A percentile compares a stretch with the other conserved stretches of the same genome.
Conservation (phyloP, 2,797 vertebrate species). For the Heterohyrax brucei region DNA sequence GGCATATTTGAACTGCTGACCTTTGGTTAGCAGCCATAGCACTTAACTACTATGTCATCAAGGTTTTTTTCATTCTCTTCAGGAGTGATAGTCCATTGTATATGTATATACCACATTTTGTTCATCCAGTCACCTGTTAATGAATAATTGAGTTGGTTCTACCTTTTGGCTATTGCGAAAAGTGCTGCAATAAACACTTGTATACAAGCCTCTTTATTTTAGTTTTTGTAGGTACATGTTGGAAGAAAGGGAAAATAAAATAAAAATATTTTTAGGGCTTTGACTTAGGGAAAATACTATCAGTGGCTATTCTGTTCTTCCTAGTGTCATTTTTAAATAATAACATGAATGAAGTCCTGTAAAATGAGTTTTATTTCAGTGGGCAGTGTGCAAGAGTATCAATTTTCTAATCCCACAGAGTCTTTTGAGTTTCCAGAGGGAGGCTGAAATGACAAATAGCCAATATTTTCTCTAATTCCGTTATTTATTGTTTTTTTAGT, state of each 20-base stretch:
- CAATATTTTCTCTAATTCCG: conserved; percentile 68
- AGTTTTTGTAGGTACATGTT: neutral
- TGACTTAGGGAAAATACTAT: conserved; percentile 23
- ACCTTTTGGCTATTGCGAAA: neutral
- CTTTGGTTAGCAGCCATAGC: no score
- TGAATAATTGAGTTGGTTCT: neutral
- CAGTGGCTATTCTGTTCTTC: conserved; percentile 13
- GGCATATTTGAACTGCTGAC: no score
- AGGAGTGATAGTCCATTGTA: neutral
- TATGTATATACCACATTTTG: neutral
- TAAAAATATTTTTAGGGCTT: conserved; percentile 49
- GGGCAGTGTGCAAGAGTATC: neutral
- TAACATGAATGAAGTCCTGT: conserved; percentile 33
- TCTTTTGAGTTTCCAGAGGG: conserved; percentile 39
- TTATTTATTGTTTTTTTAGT: conserved; percentile 67
- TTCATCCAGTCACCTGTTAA: neutral
- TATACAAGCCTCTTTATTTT: no score
- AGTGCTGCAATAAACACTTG: neutral
- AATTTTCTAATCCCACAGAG: conserved; percentile 50
- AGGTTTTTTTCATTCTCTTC: neutral
- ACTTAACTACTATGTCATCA: no score
- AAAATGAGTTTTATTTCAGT: conserved; percentile 58
- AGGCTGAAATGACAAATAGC: conserved; percentile 41
- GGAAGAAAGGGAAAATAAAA: neutral
- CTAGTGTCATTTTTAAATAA: conserved; percentile 52